Evolutionary conservation across 2,888 invertebrate species (phyloP).

Genomic region (Corbicula japonica): DNA sequence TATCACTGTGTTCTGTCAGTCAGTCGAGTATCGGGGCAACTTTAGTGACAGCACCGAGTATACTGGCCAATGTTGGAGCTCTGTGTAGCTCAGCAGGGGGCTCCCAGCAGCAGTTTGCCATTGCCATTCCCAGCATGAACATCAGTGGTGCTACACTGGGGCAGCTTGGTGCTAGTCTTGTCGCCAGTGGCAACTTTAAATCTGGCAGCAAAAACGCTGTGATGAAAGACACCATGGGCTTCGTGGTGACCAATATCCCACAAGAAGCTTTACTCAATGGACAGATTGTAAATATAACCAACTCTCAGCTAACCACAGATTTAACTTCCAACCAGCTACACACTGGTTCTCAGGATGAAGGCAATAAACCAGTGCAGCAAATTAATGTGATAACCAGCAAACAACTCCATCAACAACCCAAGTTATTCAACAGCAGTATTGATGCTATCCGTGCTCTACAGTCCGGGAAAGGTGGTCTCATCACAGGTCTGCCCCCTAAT

Average conservation of each 20-base stretch:
- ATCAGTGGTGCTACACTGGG: slow-evolving; percentile 71
- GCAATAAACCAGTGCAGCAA: slow-evolving; percentile 57
- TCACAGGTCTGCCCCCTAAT: slow-evolving; percentile 67
- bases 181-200: slow-evolving; percentile 66
- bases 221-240: slow-evolving; percentile 72
- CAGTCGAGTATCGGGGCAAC: slow-evolving; percentile 52
- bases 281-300: slow-evolving; percentile 79
- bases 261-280: slow-evolving; percentile 78
- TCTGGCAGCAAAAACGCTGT: slow-evolving; percentile 74
- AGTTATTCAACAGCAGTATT: slow-evolving; percentile 55
- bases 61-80: slow-evolving; percentile 67
- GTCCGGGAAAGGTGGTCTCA: slow-evolving; percentile 64
- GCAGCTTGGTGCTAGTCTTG: slow-evolving; percentile 73
- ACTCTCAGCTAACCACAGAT: slow-evolving; percentile 72
- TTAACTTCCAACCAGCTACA: slow-evolving; percentile 66
- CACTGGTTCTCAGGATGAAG: slow-evolving; percentile 59
- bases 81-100: slow-evolving; percentile 66
- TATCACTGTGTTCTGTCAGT: slow-evolving; percentile 35
- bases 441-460: slow-evolving; percentile 61
- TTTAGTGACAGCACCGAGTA: slow-evolving; percentile 60
- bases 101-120: slow-evolving; percentile 68
- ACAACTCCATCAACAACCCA: slow-evolving; percentile 37
- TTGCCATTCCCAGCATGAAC: slow-evolving; percentile 76
- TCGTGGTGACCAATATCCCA: slow-evolving; percentile 79
- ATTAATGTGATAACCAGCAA: slow-evolving; percentile 58